Conservation (phyloP, 2,113 vertebrate species). For the Myiozetetes cayanensis region DNA sequence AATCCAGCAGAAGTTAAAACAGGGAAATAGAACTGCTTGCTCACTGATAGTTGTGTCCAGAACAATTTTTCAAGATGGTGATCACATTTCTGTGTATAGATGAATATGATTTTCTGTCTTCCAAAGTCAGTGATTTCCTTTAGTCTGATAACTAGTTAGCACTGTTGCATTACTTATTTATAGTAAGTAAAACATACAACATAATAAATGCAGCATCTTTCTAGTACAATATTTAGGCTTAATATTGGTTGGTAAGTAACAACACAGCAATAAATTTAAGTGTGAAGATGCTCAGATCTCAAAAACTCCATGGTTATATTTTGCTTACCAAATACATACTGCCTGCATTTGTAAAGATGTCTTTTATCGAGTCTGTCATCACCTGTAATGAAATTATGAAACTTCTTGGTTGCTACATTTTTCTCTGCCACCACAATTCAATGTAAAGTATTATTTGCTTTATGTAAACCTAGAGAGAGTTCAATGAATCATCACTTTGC, state of each 20-base stretch:
- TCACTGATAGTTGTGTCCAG: slow-evolving; percentile 25
- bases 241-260: not conserved
- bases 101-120: not conserved
- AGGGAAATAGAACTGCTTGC: slow-evolving; percentile 22
- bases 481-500: slow-evolving; percentile 51
- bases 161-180: not conserved
- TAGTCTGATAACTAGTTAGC: not conserved
- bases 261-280: not conserved
- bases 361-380: slow-evolving; percentile 3
- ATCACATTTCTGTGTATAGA: slow-evolving; percentile 30
- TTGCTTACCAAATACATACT: not conserved
- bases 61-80: slow-evolving; percentile 51
- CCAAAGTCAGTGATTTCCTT: not conserved
- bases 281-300: not conserved
- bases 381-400: slow-evolving; percentile 41
- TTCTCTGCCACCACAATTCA: slow-evolving; percentile 1
- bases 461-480: not conserved
- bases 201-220: not conserved
- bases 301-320: not conserved
- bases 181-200: not conserved
- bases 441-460: not conserved
- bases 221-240: not conserved
- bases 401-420: slow-evolving; percentile 40
- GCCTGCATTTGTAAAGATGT: not conserved
- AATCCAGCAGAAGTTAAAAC: slow-evolving; percentile 64